Conservation (phyloP, 2,888 invertebrate genomes). For the Augiades crinisus region DNA sequence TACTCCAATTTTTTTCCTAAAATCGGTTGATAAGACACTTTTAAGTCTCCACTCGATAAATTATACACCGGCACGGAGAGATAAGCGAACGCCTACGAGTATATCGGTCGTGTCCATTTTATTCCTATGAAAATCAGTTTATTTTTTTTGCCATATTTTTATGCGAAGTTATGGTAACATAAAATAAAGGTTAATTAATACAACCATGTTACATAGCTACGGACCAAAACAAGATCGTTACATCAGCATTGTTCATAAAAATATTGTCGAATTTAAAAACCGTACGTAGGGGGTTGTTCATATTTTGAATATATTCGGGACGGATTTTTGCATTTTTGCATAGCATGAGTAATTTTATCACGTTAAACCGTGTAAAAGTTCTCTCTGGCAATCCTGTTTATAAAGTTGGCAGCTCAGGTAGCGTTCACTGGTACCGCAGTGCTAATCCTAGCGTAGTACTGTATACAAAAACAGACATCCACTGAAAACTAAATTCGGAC, state of each 20-base stretch:
- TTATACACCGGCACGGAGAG: background rate
- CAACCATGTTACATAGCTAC: too few relatives aligned
- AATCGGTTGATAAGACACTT: slow-evolving; percentile 10
- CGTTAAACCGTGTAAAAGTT: background rate
- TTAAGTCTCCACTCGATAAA: slow-evolving; percentile 9
- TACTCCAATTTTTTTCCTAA: background rate
- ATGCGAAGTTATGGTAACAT: too few relatives aligned
- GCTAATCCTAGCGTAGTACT: slow-evolving; percentile 7
- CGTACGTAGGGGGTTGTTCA: too few relatives aligned
- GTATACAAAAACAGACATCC: slow-evolving; percentile 1
- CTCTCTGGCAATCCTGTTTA: background rate
- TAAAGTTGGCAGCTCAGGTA: background rate
- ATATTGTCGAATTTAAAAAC: too few relatives aligned
- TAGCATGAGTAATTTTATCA: background rate
- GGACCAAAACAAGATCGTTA: too few relatives aligned
- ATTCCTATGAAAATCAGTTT: background rate
- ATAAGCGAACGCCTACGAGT: slow-evolving; percentile 2
- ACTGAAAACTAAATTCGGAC: background rate
- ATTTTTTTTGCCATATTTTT: too few relatives aligned
- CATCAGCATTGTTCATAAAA: too few relatives aligned
- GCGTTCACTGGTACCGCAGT: slow-evolving; percentile 1
- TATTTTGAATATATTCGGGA: background rate
- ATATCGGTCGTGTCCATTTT: background rate
- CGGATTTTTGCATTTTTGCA: background rate
- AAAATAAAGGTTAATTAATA: too few relatives aligned